Evolutionary conservation across 2,113 vertebrate genomes (phyloP).

Genomic region (Erythrocercus mccallii): DNA sequence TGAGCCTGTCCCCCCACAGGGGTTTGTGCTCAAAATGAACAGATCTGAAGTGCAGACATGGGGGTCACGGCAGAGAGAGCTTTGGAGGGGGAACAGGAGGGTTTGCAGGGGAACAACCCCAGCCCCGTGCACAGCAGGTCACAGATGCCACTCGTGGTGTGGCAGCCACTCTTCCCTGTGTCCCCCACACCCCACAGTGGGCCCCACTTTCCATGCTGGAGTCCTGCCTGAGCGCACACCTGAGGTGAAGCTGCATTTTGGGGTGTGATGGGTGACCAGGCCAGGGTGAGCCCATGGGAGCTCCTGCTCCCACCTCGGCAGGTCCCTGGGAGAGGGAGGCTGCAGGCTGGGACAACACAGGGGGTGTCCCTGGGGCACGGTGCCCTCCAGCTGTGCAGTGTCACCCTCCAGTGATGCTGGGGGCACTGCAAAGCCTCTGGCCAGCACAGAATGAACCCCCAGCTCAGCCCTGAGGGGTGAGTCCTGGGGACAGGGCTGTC

Average conservation of each 20-base stretch:
- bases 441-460: neutral
- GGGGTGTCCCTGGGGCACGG: neutral
- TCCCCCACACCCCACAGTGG: neutral
- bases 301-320: neutral
- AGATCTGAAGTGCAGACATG: neutral
- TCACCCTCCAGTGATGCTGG: neutral
- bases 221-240: neutral
- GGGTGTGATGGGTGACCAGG: neutral
- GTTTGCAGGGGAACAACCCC: neutral
- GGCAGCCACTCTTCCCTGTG: neutral
- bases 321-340: neutral
- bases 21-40: neutral
- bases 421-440: neutral
- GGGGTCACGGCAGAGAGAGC: neutral
- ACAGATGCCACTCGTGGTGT: fast-evolving
- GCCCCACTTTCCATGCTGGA: fast-evolving
- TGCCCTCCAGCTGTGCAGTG: neutral
- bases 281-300: fast-evolving
- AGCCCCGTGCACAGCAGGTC: fast-evolving
- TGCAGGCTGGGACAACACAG: neutral
- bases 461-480: fast-evolving
- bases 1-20: neutral
- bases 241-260: neutral
- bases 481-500: fast-evolving
- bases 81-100: neutral